Conservation (phyloP, 2,113 vertebrate species). For the Hydrochoerus hydrochaeris region DNA sequence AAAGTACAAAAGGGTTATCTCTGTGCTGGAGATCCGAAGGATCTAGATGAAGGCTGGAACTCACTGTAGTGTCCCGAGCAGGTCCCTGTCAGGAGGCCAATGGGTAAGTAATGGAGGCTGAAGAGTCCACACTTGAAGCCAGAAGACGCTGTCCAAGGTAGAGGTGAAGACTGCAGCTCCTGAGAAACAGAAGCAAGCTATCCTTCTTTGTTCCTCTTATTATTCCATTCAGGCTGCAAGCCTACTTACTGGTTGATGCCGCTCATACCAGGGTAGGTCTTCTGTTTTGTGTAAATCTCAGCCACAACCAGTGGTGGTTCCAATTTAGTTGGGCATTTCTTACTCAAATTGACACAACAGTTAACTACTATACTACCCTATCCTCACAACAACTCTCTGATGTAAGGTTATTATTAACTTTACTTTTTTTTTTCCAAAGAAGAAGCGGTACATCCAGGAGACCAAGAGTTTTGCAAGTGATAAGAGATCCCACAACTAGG, state of each 20-base stretch:
- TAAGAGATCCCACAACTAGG: no score
- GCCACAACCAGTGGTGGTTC: not conserved
- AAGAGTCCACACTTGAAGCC: not conserved
- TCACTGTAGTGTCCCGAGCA: not conserved
- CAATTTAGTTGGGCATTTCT: not conserved
- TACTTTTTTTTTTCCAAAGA: constrained; percentile 16
- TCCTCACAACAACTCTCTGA: not conserved
- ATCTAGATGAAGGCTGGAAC: not conserved
- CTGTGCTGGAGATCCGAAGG: not conserved
- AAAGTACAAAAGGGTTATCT: not conserved
- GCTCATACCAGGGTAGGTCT: not conserved
- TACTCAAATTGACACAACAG: not conserved
- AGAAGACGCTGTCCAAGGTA: not conserved
- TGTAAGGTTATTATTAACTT: not conserved
- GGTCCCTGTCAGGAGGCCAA: not conserved
- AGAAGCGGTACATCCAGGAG: not conserved
- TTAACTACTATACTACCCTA: not conserved
- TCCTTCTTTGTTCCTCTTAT: not conserved
- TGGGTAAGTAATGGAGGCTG: not conserved
- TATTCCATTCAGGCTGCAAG: not conserved
- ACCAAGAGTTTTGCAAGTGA: not conserved
- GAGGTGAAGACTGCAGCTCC: not conserved
- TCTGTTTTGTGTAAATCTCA: not conserved
- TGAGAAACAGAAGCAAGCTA: not conserved
- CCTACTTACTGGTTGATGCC: not conserved